Conservation (phyloP, 2,113 vertebrate genomes). For the Osmerus mordax region DNA sequence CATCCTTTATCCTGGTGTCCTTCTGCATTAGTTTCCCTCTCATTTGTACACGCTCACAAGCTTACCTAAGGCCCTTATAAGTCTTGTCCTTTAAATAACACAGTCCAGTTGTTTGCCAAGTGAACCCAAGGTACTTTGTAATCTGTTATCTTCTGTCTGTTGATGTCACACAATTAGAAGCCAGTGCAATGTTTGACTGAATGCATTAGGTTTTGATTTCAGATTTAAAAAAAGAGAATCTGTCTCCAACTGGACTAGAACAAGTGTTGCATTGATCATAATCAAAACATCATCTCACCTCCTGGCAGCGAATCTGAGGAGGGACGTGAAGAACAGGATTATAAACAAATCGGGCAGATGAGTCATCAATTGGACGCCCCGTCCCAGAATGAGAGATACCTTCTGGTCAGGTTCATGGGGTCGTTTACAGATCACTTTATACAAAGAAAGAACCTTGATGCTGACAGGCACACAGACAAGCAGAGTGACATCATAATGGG, state of each 20-base stretch:
- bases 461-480: not conserved
- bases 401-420: not conserved
- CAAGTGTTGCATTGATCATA: constrained; percentile 30
- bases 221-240: constrained; percentile 16
- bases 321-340: not conserved
- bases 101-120: no score
- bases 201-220: constrained; percentile 26
- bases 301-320: not conserved
- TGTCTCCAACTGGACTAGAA: not conserved
- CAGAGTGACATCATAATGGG: constrained; percentile 11
- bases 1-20: no score
- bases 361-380: not conserved
- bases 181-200: constrained; percentile 16
- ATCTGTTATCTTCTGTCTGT: no score
- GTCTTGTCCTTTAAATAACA: no score
- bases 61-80: no score
- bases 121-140: no score
- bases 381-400: constrained; percentile 4
- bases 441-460: not conserved
- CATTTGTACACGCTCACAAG: no score
- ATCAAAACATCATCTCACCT: constrained; percentile 34
- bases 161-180: not conserved
- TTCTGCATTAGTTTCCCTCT: no score
- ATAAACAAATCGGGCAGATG: not conserved
- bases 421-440: not conserved